These are phyloP conservation scores for Caerostris extrusa DNA, from an alignment of 1,140 invertebrate species.

Conservation along the genomic window DNA sequence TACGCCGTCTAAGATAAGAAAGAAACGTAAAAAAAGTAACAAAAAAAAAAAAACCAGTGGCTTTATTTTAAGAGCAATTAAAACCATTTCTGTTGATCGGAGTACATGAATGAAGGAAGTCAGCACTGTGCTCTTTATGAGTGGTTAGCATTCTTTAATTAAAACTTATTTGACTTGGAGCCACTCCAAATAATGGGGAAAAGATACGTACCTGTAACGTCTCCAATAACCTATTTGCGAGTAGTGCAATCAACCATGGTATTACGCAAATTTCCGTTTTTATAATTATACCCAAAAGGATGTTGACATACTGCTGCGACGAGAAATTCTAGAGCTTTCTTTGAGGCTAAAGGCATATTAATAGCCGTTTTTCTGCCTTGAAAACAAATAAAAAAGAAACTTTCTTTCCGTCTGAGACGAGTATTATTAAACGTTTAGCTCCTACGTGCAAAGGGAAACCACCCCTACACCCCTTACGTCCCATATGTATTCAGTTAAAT, in stretches of 20 bases:
- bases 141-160: conserved; percentile 66
- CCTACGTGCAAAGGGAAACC: conserved; percentile 29
- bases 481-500: conserved; percentile 70
- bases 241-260: conserved; percentile 29
- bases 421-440: conserved; percentile 68
- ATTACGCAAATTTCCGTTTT: conserved; percentile 66
- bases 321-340: conserved; percentile 34
- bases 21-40: neutral
- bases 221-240: conserved; percentile 21
- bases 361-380: conserved; percentile 48
- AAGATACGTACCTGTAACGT: conserved; percentile 38
- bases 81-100: conserved; percentile 46
- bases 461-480: neutral
- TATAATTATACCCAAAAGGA: conserved; percentile 60
- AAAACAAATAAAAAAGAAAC: conserved; percentile 21
- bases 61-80: conserved; percentile 65
- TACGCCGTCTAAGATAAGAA: neutral
- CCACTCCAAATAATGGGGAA: conserved; percentile 33
- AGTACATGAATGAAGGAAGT: conserved; percentile 56
- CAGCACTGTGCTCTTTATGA: neutral
- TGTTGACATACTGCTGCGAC: conserved; percentile 52
- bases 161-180: conserved; percentile 71
- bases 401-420: conserved; percentile 44
- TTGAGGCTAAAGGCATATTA: conserved; percentile 52
- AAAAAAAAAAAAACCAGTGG: neutral